Evolutionary conservation across 2,888 invertebrate species (phyloP), one percentile per base, ranked within the genome.

Genomic region (Elmis aenea): DNA sequence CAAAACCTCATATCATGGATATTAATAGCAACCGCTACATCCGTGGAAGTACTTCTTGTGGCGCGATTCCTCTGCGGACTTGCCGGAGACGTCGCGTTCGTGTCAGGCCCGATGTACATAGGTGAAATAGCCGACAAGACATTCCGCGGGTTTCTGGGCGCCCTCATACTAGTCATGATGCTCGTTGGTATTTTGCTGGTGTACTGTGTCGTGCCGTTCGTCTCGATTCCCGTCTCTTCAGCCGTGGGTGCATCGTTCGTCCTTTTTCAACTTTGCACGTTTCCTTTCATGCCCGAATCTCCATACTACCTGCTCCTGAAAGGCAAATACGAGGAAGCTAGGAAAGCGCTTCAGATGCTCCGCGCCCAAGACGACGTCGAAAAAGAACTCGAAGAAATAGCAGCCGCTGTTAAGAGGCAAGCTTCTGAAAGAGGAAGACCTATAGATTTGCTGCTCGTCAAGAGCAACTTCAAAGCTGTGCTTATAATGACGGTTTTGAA

Each of bases 131-230:
- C 68, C 3, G 66, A 67, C 45, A 63, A 66, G 29, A 61, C 62
- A 38, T 65, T 68, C 18, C 42, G 67, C 14, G 68, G 68, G 8
- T 63, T 66, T 38, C 44, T 68, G 5, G 61, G 65, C 1, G 60
- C 64, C n/a, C 56, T 64, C 13, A 66, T 67, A 31, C 67, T 66
- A 44, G 52, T 66, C 9, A 65, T 66, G 61, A 64, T 66, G 64
- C 51, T 67, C 6, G 46, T 64, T n/a, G 68, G 68, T 3, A 61
- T 67, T 24, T 40, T 67, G 2, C 38, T 64, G 2, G 57, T 66
- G 0, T 67, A 67, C 38, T 57, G 63, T 13, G 59, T 68, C 1
- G 66, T 61, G 1, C 62, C 66, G 0, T 66, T 58, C 40, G 56
- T 61, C 3, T 55, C 63, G 0, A 59, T 65, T 11, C 59, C 58